These are phyloP conservation scores for Dicaeum eximium DNA, from an alignment of 2,113 vertebrate genomes.

Conservation along the genomic window DNA sequence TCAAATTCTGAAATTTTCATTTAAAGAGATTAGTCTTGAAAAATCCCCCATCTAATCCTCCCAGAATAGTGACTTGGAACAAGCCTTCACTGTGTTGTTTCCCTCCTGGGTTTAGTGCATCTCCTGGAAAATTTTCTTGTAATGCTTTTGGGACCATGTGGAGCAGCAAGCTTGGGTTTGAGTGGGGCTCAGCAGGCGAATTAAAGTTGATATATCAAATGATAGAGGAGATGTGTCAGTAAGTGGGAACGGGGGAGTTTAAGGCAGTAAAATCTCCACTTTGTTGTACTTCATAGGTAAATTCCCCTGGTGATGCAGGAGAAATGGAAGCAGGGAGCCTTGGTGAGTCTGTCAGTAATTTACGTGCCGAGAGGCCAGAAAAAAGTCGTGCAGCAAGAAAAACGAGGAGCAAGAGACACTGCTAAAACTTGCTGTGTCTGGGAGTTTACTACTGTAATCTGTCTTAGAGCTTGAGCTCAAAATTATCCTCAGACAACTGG, in stretches of 20 bases:
- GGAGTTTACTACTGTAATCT: constrained; percentile 9
- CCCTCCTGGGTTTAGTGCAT: constrained; percentile 32
- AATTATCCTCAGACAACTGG: not conserved
- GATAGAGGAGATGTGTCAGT: constrained; percentile 33
- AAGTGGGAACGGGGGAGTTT: constrained; percentile 22
- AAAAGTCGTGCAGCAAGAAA: constrained; percentile 22
- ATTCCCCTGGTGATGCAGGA: constrained; percentile 12
- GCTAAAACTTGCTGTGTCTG: constrained; percentile 28
- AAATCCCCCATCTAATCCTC: constrained; percentile 52
- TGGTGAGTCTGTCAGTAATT: not conserved
- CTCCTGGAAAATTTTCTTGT: constrained; percentile 30
- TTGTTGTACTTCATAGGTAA: constrained; percentile 24
- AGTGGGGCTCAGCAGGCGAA: not conserved
- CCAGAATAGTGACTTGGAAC: constrained; percentile 47
- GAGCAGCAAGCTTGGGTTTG: constrained; percentile 13
- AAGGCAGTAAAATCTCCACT: constrained; percentile 11
- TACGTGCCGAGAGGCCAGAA: not conserved
- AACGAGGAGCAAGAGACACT: constrained; percentile 15
- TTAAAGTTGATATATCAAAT: constrained; percentile 50
- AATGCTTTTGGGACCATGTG: constrained; percentile 29
- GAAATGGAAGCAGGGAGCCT: not conserved
- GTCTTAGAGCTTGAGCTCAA: not conserved
- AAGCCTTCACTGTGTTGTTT: constrained; percentile 24
- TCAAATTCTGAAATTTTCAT: constrained; percentile 66
- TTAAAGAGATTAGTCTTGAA: constrained; percentile 63